Base-by-base conservation (phyloP, 2,797 vertebrate genomes). In the Mormyrops attenuatus region DNA sequence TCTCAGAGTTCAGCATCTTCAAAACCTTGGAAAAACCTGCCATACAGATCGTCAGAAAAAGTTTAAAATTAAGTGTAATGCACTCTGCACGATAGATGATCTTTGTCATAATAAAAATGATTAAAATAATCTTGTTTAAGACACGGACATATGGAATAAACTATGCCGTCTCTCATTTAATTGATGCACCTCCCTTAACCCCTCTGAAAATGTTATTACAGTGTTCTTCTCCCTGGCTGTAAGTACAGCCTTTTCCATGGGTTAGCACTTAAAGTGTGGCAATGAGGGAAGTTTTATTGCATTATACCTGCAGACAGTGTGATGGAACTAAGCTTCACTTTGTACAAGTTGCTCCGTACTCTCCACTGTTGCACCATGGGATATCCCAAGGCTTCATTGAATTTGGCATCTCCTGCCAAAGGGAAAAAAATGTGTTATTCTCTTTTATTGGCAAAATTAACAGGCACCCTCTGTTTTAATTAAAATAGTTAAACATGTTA, bases 311-410 rank as follows among this genome's bases (percentile, higher is more conserved):
- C 93, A 1, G 98, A 98, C 55, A 99, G 96, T 2, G 98, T 99
- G 93, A 99, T 99, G 91, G 98, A 97, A 93, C 97, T 99, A 91
- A 99, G 98, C 92, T 98, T 99, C 93, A 99, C 99, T 89, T 96
- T 97, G 95, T 99, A 99, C 49, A 99, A 96, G 94, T 99, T 99
- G 95, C 99, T 99, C 44, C 97, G 95, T 47, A 99, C 98, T 85
- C 97, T 94, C 98, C 99, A 99, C 92, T 98, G 98, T 91, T 99
- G 99, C 69, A 99, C 96, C 97, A 99, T 98, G 5, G 99, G 99
- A 92, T 99, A 99, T 0, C 99, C 98, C 93, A 97, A 97, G 0
- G 98, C 99, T 90, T 99, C 99, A 0, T 97, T 98, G 0, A 98
- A 98, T 85, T 98, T 96, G 89, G 98, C 96, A 30, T 99, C 97